A percentile compares a stretch with the other conserved stretches of the same genome.
Conservation (phyloP, 35 echinoderm and acorn worm species). For the Hemicentrotus pulcherrimus region DNA sequence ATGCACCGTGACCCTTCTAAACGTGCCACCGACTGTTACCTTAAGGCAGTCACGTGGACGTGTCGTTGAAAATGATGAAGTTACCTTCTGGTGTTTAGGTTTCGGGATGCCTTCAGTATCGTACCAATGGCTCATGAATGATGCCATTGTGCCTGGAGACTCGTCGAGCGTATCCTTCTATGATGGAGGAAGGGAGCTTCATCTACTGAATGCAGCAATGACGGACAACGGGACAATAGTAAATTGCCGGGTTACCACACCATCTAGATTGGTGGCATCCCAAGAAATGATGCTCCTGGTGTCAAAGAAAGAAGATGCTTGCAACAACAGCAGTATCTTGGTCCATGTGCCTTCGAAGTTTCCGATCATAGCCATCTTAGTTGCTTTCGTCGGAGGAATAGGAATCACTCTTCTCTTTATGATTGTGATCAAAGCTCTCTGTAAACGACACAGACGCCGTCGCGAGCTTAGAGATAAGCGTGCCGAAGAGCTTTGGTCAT, state of each 20-base stretch:
- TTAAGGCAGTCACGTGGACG: background rate
- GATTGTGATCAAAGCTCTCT: background rate
- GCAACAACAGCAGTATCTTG: background rate
- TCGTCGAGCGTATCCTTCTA: background rate
- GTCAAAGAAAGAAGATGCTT: background rate
- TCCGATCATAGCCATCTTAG: background rate
- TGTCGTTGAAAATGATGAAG: constrained; percentile 25
- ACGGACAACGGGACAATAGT: background rate
- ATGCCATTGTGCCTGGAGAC: background rate
- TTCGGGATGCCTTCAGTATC: constrained; percentile 21
- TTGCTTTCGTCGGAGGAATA: background rate
- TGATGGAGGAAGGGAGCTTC: constrained; percentile 9
- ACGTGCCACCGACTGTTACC: background rate
- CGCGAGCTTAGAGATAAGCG: background rate
- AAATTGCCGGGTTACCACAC: background rate
- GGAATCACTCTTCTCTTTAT: background rate
- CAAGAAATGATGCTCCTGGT: background rate
- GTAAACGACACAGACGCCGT: background rate
- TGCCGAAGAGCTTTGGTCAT: background rate
- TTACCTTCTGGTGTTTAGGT: background rate
- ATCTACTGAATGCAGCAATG: background rate
- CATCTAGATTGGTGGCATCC: background rate
- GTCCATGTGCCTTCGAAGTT: background rate
- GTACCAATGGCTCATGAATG: constrained; percentile 3
- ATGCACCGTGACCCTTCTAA: background rate